Evolutionary conservation across 2,113 vertebrate genomes (phyloP), one percentile per base, ranked within the genome.

Genomic region (Heterochromis multidens): DNA sequence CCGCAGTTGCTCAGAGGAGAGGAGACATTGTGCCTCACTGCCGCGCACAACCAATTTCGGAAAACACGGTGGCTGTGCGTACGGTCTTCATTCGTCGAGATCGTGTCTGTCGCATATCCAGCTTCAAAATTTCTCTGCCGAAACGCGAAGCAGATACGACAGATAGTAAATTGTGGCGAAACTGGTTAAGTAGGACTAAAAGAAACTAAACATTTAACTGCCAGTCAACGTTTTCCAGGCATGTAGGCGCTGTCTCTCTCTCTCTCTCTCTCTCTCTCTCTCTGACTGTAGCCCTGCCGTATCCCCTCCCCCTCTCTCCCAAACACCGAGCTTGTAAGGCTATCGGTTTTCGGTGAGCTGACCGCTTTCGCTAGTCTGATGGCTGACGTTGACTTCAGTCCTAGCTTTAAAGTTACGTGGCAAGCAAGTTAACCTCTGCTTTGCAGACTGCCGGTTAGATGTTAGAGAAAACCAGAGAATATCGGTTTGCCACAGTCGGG

Each of bases 231-330:
- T 80, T 59, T 84, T 27, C 19, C 37, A 82, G 85, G 88, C 86
- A 81, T 46, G 84, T 90, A 89, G 88, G 89, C 89, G 85, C 90
- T 90, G 77, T 78, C 89, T 90, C 79, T 83, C 61, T 77, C 72
- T 17, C 52, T 83, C 82, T 14, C 54, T 84, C 83, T 77, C 88
- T 89, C 76, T 82, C 62, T 79, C 72, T 23, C 49, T 86, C 81
- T 23, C 65, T 72, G 65, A 77, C 74, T 83, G 72, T 86, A 61
- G 87, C 87, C 80, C 82, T 79, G 77, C 83, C 89, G 90, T 80
- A 33, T 93, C 93, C 94, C 93, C 93, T 93, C 92, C 94, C 93
- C 93, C 94, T 93, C 93, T 88, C 91, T 37, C 78, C 84, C 83
- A 89, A 91, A 93, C 91, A 90, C 89, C 77, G 83, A 91, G 87